These are phyloP conservation scores for Eptesicus fuscus DNA, from an alignment of 2,113 vertebrate species.

Conservation along the genomic window DNA sequence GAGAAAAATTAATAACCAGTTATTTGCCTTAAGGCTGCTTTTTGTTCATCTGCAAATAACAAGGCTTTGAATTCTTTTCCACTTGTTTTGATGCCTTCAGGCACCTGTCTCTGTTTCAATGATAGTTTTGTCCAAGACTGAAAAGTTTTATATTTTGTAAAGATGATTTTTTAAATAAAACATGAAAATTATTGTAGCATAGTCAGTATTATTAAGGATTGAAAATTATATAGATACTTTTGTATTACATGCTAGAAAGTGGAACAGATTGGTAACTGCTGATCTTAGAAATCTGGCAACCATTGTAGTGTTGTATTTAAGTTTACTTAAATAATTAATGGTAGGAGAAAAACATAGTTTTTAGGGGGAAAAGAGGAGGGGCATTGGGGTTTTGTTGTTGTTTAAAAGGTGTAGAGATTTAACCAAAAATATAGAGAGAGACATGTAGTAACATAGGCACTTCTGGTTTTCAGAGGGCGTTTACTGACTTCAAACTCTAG, in stretches of 20 bases:
- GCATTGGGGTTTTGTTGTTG: not conserved
- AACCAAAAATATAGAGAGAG: not conserved
- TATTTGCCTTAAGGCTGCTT: not conserved
- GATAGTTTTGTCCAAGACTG: not conserved
- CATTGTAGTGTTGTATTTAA: not conserved
- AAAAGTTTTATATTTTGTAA: constrained; percentile 5
- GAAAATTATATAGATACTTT: not conserved
- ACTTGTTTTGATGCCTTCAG: not conserved
- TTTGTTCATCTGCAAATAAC: constrained; percentile 14
- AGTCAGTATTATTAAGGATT: not conserved
- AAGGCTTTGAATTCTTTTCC: constrained; percentile 9
- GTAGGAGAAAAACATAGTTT: not conserved
- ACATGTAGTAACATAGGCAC: not conserved
- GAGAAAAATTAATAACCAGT: not conserved
- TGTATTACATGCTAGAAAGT: not conserved
- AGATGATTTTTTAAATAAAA: not conserved
- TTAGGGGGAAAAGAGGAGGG: not conserved
- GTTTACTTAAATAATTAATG: not conserved
- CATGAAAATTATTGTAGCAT: not conserved
- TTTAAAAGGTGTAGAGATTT: not conserved
- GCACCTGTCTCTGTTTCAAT: not conserved
- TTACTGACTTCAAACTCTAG: not conserved
- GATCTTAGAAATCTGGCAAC: not conserved
- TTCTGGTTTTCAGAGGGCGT: not conserved
- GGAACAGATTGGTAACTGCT: not conserved